A percentile compares a stretch with the other conserved stretches of the same genome.
Conservation (phyloP, 2,888 invertebrate genomes). For the Amiota minor region DNA sequence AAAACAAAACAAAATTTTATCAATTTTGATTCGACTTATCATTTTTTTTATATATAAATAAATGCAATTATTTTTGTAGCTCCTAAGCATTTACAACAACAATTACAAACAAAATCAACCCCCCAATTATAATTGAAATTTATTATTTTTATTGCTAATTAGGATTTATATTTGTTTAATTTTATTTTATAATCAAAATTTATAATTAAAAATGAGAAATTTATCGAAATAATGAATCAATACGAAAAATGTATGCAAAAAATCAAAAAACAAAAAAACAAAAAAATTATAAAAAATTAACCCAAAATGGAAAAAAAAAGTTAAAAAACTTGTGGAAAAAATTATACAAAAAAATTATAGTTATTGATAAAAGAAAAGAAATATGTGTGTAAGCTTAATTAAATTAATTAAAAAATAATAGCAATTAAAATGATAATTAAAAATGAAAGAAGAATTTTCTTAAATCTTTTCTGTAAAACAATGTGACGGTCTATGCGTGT, state of each 20-base stretch:
- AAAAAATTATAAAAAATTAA: constrained; percentile 13
- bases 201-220: too few relatives aligned
- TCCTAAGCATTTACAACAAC: too few relatives aligned
- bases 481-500: background rate
- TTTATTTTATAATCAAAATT: too few relatives aligned
- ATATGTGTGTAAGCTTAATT: constrained; percentile 18
- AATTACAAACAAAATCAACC: too few relatives aligned
- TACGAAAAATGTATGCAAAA: background rate
- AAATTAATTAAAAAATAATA: constrained; percentile 4
- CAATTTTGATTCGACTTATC: background rate
- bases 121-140: too few relatives aligned
- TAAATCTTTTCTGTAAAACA: background rate
- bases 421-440: background rate
- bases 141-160: too few relatives aligned
- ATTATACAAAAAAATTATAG: constrained; percentile 11
- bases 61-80: too few relatives aligned
- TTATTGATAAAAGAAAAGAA: constrained; percentile 12
- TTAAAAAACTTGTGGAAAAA: constrained; percentile 11
- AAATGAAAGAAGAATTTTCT: background rate
- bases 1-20: background rate
- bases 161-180: too few relatives aligned
- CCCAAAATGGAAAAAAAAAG: constrained; percentile 7
- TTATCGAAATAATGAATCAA: background rate
- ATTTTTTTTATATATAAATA: too few relatives aligned
- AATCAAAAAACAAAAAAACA: background rate